These are phyloP conservation scores for Heliconius charithonia DNA, from an alignment of 2,888 invertebrate species.

Conservation along the genomic window DNA sequence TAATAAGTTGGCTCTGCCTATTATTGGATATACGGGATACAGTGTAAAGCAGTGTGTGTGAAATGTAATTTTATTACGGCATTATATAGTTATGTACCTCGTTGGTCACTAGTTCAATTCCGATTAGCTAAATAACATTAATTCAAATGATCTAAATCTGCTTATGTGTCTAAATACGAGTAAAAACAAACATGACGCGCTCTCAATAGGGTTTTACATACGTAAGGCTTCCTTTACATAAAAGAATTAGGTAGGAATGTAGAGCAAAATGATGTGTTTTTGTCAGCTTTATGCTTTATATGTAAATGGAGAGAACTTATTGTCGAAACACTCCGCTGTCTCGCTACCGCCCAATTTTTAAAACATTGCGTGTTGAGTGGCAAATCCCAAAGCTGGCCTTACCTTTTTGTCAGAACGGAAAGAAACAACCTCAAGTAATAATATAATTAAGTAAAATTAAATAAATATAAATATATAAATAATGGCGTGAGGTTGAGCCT, in stretches of 20 bases:
- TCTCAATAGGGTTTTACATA: slow-evolving; percentile 1
- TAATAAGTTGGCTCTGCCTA: no score
- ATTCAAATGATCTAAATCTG: background rate
- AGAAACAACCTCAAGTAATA: no score
- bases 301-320: background rate
- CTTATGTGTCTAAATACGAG: background rate
- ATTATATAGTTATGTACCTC: background rate
- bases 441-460: no score
- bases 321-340: background rate
- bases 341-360: no score
- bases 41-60: no score
- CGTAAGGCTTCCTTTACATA: slow-evolving; percentile 5
- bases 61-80: background rate
- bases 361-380: background rate
- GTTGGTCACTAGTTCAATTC: background rate
- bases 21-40: no score
- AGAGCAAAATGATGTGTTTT: background rate
- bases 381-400: no score
- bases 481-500: no score
- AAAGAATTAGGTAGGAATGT: background rate
- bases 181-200: background rate
- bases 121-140: slow-evolving; percentile 13
- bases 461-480: no score
- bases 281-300: no score
- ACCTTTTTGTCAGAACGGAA: no score